Percentiles rank a stretch among this genome's conserved stretches.
Evolutionary conservation across 2,888 invertebrate genomes (phyloP).

Genomic region (Dryococelus australis): DNA sequence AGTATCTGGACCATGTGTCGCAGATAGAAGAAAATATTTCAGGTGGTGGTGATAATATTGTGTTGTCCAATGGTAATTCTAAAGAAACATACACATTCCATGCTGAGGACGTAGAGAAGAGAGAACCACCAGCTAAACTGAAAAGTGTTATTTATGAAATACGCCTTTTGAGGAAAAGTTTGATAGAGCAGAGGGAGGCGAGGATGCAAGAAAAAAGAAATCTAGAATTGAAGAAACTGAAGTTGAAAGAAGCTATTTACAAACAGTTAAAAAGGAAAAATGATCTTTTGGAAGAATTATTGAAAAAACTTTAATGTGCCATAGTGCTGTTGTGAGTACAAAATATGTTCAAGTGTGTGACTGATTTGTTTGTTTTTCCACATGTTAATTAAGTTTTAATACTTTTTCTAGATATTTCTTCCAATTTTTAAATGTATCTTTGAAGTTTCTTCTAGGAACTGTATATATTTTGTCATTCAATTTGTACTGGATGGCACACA

Average conservation of each 20-base stretch:
- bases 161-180: background rate
- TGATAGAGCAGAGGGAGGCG: constrained; percentile 1
- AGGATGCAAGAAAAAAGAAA: background rate
- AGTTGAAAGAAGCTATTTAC: background rate
- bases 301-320: constrained; percentile 21
- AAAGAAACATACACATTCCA: background rate
- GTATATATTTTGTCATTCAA: background rate
- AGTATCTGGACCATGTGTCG: constrained; percentile 3
- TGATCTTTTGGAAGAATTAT: constrained; percentile 18
- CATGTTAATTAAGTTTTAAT: background rate
- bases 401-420: background rate
- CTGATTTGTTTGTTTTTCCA: background rate
- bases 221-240: background rate
- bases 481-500: background rate
- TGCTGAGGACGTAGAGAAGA: background rate
- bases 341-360: background rate
- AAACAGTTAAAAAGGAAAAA: constrained; percentile 19
- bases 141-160: constrained; percentile 4
- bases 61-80: background rate
- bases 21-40: background rate
- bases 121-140: background rate
- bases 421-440: no score
- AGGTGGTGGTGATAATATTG: background rate
- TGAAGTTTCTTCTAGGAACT: background rate
- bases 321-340: background rate